A percentile compares a stretch with the other conserved stretches of the same genome.
phyloP scores from a whole-genome alignment of 2,888 invertebrate species.

The Epinotia ramella region DNA sequence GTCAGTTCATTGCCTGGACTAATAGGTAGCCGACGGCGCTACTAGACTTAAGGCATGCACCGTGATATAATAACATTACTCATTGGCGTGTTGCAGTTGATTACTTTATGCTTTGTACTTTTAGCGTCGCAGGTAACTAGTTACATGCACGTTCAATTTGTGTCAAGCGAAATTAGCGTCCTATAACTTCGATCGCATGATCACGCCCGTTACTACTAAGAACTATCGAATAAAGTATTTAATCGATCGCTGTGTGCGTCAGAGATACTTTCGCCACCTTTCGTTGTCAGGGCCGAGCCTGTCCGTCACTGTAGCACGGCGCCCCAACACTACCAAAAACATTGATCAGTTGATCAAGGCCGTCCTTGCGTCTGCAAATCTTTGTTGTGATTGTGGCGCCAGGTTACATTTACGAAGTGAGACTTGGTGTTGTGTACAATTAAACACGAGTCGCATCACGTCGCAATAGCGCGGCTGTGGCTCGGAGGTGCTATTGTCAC shows the following conservation, averaged over 20 bases:
- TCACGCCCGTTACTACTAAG: slow-evolving; percentile 43
- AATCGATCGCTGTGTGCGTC: slow-evolving; percentile 64
- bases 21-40: slow-evolving; percentile 4
- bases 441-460: slow-evolving; percentile 54
- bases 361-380: too few relatives aligned
- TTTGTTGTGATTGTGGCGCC: slow-evolving; percentile 14
- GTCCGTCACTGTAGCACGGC: slow-evolving; percentile 29
- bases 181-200: slow-evolving; percentile 29
- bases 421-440: slow-evolving; percentile 57
- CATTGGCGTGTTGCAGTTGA: slow-evolving; percentile 21
- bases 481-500: slow-evolving; percentile 62
- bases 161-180: slow-evolving; percentile 38
- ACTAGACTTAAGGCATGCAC: slow-evolving; percentile 28
- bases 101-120: slow-evolving; percentile 17
- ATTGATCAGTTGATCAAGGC: slow-evolving; percentile 67
- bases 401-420: slow-evolving; percentile 1
- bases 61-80: slow-evolving; percentile 37
- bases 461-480: slow-evolving; percentile 58
- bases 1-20: too few relatives aligned
- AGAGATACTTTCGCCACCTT: slow-evolving; percentile 79
- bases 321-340: slow-evolving; percentile 39
- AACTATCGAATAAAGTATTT: slow-evolving; percentile 58
- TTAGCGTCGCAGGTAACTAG: slow-evolving; percentile 10
- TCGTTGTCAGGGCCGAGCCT: slow-evolving; percentile 73
- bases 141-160: slow-evolving; percentile 1